Conservation (phyloP, 2,888 invertebrate genomes). For the Zygaena filipendulae region DNA sequence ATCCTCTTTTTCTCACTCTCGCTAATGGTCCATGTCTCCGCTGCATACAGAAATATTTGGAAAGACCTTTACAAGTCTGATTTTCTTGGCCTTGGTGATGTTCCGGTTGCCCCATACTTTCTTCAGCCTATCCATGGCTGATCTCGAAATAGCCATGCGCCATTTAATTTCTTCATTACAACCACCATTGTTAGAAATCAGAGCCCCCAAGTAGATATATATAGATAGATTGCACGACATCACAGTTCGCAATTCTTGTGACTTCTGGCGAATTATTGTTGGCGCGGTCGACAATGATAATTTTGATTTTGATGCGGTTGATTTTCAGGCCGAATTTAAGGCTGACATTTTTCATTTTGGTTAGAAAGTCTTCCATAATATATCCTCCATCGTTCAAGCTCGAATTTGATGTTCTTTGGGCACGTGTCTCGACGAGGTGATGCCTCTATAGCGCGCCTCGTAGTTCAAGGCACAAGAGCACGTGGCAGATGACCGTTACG, state of each 20-base stretch:
- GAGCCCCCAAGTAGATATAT: slow-evolving; percentile 2
- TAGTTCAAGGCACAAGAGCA: too few relatives aligned
- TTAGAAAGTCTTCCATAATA: slow-evolving; percentile 1
- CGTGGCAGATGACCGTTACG: too few relatives aligned
- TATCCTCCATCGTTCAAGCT: too few relatives aligned
- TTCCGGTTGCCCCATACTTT: slow-evolving; percentile 11
- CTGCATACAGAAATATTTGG: too few relatives aligned
- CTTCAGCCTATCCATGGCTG: slow-evolving; percentile 6
- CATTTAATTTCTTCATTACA: too few relatives aligned
- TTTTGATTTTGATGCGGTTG: slow-evolving; percentile 8
- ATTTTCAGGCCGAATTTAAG: slow-evolving; percentile 6
- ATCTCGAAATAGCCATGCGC: slow-evolving; percentile 10
- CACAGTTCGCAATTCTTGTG: slow-evolving; percentile 4
- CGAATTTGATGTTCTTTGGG: too few relatives aligned
- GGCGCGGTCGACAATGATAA: not conserved
- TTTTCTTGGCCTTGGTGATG: slow-evolving; percentile 8
- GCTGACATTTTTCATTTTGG: slow-evolving; percentile 2
- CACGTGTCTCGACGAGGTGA: too few relatives aligned
- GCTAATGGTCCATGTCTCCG: too few relatives aligned
- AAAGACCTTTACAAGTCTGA: slow-evolving; percentile 1
- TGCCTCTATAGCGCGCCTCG: too few relatives aligned
- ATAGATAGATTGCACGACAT: slow-evolving; percentile 1
- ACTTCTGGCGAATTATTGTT: slow-evolving; percentile 6
- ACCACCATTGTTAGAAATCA: slow-evolving; percentile 9
- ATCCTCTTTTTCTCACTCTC: too few relatives aligned